phyloP scores from a whole-genome alignment of 2,113 vertebrate species.

The Ptyas mucosa region DNA sequence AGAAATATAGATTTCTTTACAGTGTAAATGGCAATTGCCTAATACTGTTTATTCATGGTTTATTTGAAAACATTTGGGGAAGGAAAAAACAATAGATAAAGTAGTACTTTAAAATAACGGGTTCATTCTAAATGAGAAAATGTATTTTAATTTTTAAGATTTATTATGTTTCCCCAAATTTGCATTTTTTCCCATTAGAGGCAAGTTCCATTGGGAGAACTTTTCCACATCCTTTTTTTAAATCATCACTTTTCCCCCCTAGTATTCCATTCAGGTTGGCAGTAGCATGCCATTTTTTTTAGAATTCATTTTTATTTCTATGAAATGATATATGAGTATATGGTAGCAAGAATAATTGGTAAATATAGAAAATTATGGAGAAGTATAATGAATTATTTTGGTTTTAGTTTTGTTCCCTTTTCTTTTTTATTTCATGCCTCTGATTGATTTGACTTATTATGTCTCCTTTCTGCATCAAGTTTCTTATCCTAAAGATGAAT shows the following conservation, averaged over 20 bases:
- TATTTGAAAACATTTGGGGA: not conserved
- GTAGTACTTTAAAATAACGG: not conserved
- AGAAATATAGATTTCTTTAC: too few relatives aligned
- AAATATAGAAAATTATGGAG: not conserved
- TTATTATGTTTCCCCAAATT: not conserved
- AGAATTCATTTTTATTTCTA: not conserved
- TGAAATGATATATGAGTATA: not conserved
- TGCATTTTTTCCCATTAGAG: not conserved
- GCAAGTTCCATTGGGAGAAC: not conserved
- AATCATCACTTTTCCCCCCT: not conserved
- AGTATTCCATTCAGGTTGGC: not conserved
- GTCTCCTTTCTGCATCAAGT: not conserved
- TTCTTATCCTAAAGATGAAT: not conserved
- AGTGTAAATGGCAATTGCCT: not conserved
- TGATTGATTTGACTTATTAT: not conserved
- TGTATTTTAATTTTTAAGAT: not conserved
- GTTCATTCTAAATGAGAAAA: not conserved
- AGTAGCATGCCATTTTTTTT: not conserved
- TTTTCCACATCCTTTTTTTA: not conserved
- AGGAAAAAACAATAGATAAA: not conserved
- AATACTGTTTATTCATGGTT: not conserved
- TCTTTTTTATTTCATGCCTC: not conserved
- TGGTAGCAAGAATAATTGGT: not conserved
- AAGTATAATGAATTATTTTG: not conserved
- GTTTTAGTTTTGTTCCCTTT: not conserved